Percentiles rank a stretch among this genome's conserved stretches.
phyloP scores from a whole-genome alignment of 2,113 vertebrate species.

The Pelecanoides urinatrix region DNA sequence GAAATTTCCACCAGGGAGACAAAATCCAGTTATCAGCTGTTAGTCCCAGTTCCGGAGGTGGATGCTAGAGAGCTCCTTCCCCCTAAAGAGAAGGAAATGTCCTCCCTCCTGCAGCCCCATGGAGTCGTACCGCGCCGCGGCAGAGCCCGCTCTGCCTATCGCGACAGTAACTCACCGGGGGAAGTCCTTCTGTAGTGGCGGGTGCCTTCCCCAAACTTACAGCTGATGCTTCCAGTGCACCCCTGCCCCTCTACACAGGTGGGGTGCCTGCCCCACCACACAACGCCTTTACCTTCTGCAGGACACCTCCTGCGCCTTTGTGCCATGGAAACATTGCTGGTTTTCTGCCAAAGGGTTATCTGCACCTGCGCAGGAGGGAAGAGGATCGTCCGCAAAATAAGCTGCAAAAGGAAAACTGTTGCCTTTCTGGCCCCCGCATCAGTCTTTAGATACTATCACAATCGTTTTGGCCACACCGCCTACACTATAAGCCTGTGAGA shows the following conservation, averaged over 20 bases:
- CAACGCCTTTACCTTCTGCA: background rate
- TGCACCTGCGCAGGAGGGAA: background rate
- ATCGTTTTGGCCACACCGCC: background rate
- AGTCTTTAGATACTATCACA: background rate
- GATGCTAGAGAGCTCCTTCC: background rate
- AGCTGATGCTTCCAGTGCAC: background rate
- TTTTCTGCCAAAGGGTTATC: background rate
- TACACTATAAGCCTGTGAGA: background rate
- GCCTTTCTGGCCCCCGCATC: background rate
- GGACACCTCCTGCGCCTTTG: too few relatives aligned
- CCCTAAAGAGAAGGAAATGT: background rate
- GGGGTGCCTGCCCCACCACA: background rate
- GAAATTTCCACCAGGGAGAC: background rate
- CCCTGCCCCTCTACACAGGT: too few relatives aligned
- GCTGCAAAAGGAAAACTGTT: background rate
- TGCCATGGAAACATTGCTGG: background rate
- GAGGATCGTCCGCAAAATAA: background rate
- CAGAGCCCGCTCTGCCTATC: background rate
- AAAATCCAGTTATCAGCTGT: background rate
- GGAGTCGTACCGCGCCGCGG: rapidly evolving
- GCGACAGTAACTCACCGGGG: rapidly evolving
- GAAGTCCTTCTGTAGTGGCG: rapidly evolving
- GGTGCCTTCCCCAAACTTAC: background rate
- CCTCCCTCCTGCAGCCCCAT: background rate
- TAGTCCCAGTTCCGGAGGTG: background rate